A percentile compares a stretch with the other conserved stretches of the same genome.
These are phyloP conservation scores for Chunga burmeisteri DNA, from an alignment of 2,113 vertebrate genomes.

Conservation along the genomic window DNA sequence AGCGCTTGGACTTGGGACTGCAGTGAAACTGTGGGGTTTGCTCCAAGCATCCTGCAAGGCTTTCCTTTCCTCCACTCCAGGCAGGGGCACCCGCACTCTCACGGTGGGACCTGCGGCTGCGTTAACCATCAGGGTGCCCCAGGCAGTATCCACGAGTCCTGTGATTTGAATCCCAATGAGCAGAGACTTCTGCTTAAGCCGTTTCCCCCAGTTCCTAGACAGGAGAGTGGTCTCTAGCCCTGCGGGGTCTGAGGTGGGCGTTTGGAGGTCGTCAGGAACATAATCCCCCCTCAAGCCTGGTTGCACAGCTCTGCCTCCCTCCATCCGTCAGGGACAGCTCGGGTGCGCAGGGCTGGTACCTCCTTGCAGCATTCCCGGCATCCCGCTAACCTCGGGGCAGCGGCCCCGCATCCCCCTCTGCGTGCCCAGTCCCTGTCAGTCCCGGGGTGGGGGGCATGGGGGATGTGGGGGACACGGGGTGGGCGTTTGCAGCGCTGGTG, in stretches of 20 bases:
- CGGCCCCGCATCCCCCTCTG: accelerated
- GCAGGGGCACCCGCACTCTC: not conserved
- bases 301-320: not conserved
- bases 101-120: not conserved
- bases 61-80: not conserved
- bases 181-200: not conserved
- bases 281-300: accelerated
- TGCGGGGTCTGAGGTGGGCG: too few species aligned
- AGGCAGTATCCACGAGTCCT: not conserved
- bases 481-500: not conserved
- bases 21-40: not conserved
- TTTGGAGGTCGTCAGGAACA: not conserved
- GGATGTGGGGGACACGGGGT: not conserved
- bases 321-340: accelerated
- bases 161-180: accelerated
- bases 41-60: not conserved
- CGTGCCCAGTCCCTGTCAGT: not conserved
- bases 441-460: accelerated
- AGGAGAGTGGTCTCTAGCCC: not conserved
- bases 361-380: not conserved
- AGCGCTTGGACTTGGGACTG: not conserved
- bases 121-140: too few species aligned
- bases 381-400: not conserved
- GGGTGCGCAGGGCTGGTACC: accelerated
- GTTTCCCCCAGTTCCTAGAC: not conserved